Base-by-base conservation (phyloP, 2,888 invertebrate genomes). In the Thera britannica region DNA sequence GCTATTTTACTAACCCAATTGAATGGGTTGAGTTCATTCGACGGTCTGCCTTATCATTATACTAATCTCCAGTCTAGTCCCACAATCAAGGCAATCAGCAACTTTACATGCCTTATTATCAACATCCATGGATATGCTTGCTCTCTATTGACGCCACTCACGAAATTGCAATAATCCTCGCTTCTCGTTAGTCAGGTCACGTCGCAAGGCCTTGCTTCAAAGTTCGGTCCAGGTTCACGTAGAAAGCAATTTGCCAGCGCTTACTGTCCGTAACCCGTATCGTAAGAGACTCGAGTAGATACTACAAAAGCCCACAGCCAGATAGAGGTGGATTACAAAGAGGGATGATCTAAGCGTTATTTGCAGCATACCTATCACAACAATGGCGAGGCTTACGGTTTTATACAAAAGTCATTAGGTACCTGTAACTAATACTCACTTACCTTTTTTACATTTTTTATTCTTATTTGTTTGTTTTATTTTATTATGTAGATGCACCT, bases 191-290 rank as follows among this genome's bases (percentile, higher is more conserved):
- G 64, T 74, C 72, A 68, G 68, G 72, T 73, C 77, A 76, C 75
- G 75, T 72, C 73, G 67, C 59, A 72, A 73, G 79, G 77, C 77
- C 72, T 68, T 58, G 68, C 70, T 77, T 51, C 74, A 68, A 79
- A 79, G 75, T 80, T 80, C 74, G 5, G 54, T 9, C 36, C 9
- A 35, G 12, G 35, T 36, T 64, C n/a, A 52, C n/a, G 58, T 38
- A 54, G 46, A 46, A 58, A 54, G 11, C 64, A 46, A 54, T 54
- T 54, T 58, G 9, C 52, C 54, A 23, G 12, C 35, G 35, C 52
- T 41, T 62, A 36, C 55, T 34, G 52, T 34, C 9, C 3, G 52
- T 34, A 52, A 52, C 52, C 52, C 52, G 34, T 23, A 54, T 54
- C 35, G 54, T 54, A 35, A 54, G 34, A 23, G 51, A 12, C 2